phyloP scores from a whole-genome alignment of 2,888 invertebrate species.

The Pseudoips prasinana region DNA sequence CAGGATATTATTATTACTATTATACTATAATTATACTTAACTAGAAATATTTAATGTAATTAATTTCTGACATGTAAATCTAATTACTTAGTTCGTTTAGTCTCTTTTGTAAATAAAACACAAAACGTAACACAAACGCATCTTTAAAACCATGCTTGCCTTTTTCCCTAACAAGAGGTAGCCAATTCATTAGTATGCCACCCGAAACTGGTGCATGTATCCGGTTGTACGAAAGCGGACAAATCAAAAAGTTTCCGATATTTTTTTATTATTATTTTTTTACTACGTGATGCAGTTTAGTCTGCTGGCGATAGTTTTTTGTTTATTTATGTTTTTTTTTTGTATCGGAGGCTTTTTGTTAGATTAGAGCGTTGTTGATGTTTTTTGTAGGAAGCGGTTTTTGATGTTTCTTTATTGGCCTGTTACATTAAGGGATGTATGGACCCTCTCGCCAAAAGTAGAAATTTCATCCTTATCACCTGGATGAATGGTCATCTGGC shows the following conservation, averaged over 20 bases:
- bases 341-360: slow-evolving; percentile 17
- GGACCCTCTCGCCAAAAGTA: no score
- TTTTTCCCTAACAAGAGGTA: slow-evolving; percentile 33
- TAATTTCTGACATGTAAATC: no score
- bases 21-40: no score
- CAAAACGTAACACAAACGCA: slow-evolving; percentile 12
- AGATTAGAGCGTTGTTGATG: slow-evolving; percentile 8
- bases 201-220: slow-evolving; percentile 28
- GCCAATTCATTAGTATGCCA: slow-evolving; percentile 57
- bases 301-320: background rate
- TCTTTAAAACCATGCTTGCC: slow-evolving; percentile 22
- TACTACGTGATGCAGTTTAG: slow-evolving; percentile 23
- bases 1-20: no score
- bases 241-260: slow-evolving; percentile 38
- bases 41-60: no score
- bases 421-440: no score
- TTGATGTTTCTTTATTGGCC: no score
- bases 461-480: no score
- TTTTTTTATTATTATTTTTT: slow-evolving; percentile 25
- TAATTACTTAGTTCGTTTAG: no score
- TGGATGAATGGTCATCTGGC: no score
- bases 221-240: slow-evolving; percentile 30
- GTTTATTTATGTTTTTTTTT: slow-evolving; percentile 8
- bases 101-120: no score
- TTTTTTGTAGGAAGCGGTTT: slow-evolving; percentile 4